Percentiles rank a stretch among this genome's conserved stretches.
Evolutionary conservation across 2,113 vertebrate species (phyloP).

Genomic region (Oxyruncus cristatus): DNA sequence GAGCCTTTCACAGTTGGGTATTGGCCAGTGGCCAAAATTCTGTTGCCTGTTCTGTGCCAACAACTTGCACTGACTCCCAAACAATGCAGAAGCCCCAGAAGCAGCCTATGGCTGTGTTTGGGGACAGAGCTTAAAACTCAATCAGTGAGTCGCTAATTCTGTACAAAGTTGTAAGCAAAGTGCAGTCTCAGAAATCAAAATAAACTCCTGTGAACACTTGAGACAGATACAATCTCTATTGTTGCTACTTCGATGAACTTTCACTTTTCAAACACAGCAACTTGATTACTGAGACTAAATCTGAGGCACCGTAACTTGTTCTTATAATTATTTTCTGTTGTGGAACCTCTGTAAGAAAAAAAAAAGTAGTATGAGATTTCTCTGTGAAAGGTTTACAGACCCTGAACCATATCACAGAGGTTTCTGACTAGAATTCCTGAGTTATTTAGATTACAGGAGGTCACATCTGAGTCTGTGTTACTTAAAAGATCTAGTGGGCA

Average conservation of each 20-base stretch:
- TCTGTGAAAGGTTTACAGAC: neutral
- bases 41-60: conserved; percentile 33
- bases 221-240: neutral
- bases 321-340: conserved; percentile 7
- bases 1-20: neutral
- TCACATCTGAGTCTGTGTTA: neutral
- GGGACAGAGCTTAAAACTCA: conserved; percentile 29
- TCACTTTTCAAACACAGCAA: neutral
- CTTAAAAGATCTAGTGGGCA: neutral
- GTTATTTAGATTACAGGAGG: conserved; percentile 2
- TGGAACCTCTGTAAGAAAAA: neutral
- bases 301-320: neutral
- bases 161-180: neutral
- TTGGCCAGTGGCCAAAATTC: conserved; percentile 46
- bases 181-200: conserved; percentile 6
- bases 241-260: neutral
- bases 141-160: conserved; percentile 3
- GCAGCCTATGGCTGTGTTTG: neutral
- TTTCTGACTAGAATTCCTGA: neutral
- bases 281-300: conserved; percentile 14
- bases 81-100: conserved; percentile 25
- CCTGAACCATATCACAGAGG: neutral
- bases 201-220: conserved; percentile 3
- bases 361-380: neutral
- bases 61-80: neutral